Percentiles rank a stretch among this genome's conserved stretches.
Conservation (phyloP, 2,888 invertebrate genomes). For the Lordiphosa andalusiaca region DNA sequence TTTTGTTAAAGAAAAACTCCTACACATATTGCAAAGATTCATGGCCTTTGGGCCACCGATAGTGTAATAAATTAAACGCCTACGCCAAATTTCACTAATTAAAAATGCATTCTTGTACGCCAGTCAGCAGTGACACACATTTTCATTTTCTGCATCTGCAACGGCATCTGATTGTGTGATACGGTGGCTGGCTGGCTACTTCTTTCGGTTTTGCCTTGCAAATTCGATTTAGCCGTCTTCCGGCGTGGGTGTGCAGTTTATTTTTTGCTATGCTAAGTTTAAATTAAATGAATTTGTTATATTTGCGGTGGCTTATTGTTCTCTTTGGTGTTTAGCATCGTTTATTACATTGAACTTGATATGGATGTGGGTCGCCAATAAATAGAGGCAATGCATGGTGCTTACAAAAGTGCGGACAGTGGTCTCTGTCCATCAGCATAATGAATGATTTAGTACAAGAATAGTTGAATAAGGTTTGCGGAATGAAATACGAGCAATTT, state of each 20-base stretch:
- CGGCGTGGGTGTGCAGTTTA: constrained; percentile 46
- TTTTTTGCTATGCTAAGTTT: constrained; percentile 44
- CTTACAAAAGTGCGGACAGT: background rate
- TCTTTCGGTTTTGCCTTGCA: constrained; percentile 21
- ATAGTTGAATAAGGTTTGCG: too few relatives aligned
- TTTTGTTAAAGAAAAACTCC: too few relatives aligned
- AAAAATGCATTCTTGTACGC: constrained; percentile 43
- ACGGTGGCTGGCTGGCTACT: background rate
- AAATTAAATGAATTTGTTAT: constrained; percentile 6
- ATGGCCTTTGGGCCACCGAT: too few relatives aligned
- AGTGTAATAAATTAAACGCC: constrained; percentile 60
- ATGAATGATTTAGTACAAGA: too few relatives aligned
- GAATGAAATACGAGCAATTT: too few relatives aligned
- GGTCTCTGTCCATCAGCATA: too few relatives aligned
- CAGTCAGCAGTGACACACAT: constrained; percentile 58
- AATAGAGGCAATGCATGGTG: background rate
- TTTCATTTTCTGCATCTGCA: constrained; percentile 28
- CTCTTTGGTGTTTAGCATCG: too few relatives aligned
- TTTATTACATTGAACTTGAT: constrained; percentile 54
- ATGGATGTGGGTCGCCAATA: too few relatives aligned
- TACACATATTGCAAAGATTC: too few relatives aligned
- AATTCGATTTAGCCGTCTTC: constrained; percentile 29
- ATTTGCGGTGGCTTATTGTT: constrained; percentile 3
- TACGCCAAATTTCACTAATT: constrained; percentile 34
- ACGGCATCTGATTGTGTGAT: background rate